Evolutionary conservation across 2,888 invertebrate genomes (phyloP).

Genomic region (Clitarchus hookeri): DNA sequence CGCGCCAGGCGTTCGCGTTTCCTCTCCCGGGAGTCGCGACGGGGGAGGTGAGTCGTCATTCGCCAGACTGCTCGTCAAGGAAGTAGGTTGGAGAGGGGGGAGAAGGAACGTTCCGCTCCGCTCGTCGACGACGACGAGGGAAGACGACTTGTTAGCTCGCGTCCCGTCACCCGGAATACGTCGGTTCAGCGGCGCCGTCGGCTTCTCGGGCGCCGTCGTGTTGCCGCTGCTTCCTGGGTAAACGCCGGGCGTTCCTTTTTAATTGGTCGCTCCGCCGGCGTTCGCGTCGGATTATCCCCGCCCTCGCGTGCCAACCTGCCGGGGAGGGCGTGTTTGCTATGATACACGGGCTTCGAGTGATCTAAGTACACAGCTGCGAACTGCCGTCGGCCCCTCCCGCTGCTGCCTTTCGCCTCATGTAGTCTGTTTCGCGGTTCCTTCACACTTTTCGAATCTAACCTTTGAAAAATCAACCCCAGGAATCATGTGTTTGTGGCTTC

Average conservation of each 20-base stretch:
- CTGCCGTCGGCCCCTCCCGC: too few species aligned
- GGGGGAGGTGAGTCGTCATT: background rate
- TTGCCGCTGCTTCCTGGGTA: background rate
- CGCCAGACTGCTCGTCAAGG: too few species aligned
- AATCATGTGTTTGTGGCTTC: too few species aligned
- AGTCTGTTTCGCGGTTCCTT: too few species aligned
- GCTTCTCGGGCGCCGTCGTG: background rate
- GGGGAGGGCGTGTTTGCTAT: too few species aligned
- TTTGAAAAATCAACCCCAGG: too few species aligned
- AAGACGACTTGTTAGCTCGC: slow-evolving; percentile 1
- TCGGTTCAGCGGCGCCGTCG: background rate
- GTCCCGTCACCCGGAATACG: background rate
- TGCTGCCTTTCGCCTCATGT: too few species aligned
- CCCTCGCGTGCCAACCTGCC: too few species aligned
- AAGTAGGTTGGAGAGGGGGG: background rate
- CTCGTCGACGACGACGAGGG: background rate
- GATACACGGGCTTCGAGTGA: too few species aligned
- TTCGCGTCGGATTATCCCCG: background rate
- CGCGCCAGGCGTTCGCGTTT: too few species aligned
- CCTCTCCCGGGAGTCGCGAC: background rate
- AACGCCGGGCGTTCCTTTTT: background rate
- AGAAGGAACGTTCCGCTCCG: background rate
- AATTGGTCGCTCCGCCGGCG: background rate
- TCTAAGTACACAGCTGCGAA: too few species aligned
- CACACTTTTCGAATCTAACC: too few species aligned